Base-by-base conservation (phyloP, 1,140 invertebrate species). In the Drosophila baimaii region DNA sequence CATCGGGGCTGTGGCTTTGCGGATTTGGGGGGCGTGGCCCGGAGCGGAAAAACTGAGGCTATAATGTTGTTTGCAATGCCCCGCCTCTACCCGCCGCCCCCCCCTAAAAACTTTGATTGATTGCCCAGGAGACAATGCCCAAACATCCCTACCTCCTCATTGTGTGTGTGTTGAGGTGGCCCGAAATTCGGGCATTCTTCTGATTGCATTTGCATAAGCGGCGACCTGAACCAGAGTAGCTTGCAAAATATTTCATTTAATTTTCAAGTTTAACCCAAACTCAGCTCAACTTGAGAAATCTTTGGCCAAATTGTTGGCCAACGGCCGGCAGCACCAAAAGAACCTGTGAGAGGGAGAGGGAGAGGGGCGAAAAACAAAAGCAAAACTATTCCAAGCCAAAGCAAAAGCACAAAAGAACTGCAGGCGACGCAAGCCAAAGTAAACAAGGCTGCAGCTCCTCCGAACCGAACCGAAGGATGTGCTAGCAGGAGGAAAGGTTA, bases 181-280 rank as follows among this genome's bases (percentile, higher is more conserved):
- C 56, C 56, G 19, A 47, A 56, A 64, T 43, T 43, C 51, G 33
- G 29, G 37, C 33, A 52, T 17, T 56, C 23, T 52, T 46, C 49
- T 77, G 61, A 70, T 74, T 77, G 52, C 65, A 88, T 86, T 83
- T 88, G 47, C 56, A 79, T 79, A 62, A 61, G 51, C 54, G 47
- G n/a, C 41, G 57, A 23, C 56, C 37, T 65, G 52, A 43, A n/a
- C 19, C 35, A n/a, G 21, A 37, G 49, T 37, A 31, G 35, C 66
- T 46, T n/a, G 66, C 44, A 79, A 68, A 73, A 77, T 73, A 80
- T 80, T 86, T 83, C 72, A 86, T 89, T 86, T 83, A 66, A 80
- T 83, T 83, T 78, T 79, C 76, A 83, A 86, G 83, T 86, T 88
- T 68, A 65, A 79, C 68, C 63, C 59, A 86, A 88, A 88, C 76